phyloP scores from a whole-genome alignment of 2,113 vertebrate species.

The Lepisosteus oculatus region DNA sequence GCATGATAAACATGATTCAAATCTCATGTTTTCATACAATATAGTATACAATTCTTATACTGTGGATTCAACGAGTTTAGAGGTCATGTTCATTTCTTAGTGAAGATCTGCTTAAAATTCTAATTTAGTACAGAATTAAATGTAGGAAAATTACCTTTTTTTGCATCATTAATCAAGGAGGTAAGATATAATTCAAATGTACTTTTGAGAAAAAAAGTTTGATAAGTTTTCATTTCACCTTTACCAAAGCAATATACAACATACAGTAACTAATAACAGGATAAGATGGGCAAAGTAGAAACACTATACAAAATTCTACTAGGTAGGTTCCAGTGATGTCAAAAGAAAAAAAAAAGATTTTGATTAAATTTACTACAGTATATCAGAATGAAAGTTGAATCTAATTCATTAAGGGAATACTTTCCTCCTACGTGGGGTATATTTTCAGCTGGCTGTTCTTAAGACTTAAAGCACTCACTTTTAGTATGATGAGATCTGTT shows the following conservation, averaged over 20 bases:
- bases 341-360: too few species aligned
- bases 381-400: slow-evolving; percentile 9
- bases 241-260: not conserved
- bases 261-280: too few species aligned
- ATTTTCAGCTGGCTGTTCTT: slow-evolving; percentile 71
- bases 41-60: not conserved
- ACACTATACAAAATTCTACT: too few species aligned
- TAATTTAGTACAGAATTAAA: too few species aligned
- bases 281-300: too few species aligned
- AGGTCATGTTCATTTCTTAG: not conserved
- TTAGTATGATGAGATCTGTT: slow-evolving; percentile 83
- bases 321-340: too few species aligned
- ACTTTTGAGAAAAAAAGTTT: too few species aligned
- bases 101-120: not conserved
- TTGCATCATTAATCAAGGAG: too few species aligned
- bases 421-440: slow-evolving; percentile 67
- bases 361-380: too few species aligned
- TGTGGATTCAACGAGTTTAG: not conserved
- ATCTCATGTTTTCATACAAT: not conserved
- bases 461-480: slow-evolving; percentile 84
- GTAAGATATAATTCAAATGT: too few species aligned
- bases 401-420: slow-evolving; percentile 38
- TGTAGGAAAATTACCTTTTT: too few species aligned
- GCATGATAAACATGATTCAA: not conserved
- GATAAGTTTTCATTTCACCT: too few species aligned